phyloP scores from a whole-genome alignment of 2,888 invertebrate species.

The Seira musarum region DNA sequence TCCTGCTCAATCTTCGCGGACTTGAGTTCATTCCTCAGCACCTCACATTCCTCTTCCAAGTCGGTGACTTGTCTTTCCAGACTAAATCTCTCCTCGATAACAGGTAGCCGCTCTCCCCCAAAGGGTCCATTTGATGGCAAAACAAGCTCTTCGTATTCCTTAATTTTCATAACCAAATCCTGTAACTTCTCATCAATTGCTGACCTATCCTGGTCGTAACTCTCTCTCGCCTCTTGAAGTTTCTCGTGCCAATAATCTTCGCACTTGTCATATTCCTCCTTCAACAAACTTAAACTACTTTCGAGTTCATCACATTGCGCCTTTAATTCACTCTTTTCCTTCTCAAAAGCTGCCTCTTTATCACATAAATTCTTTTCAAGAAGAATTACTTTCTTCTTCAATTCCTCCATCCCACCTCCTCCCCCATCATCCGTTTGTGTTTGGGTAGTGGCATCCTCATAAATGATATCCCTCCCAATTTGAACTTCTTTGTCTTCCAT shows the following conservation, averaged over 20 bases:
- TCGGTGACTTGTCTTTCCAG: slow-evolving; percentile 79
- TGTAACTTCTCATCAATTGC: slow-evolving; percentile 78
- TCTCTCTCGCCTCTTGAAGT: slow-evolving; percentile 83
- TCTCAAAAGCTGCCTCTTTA: slow-evolving; percentile 51
- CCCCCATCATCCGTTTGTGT: slow-evolving; percentile 7
- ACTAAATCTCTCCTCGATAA: slow-evolving; percentile 84
- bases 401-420: slow-evolving; percentile 27
- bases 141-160: slow-evolving; percentile 86
- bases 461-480: neutral
- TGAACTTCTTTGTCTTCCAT: slow-evolving; percentile 47
- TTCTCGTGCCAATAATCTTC: slow-evolving; percentile 91
- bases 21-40: slow-evolving; percentile 73
- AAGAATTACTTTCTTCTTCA: slow-evolving; percentile 70
- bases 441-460: slow-evolving; percentile 32
- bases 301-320: slow-evolving; percentile 80
- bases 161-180: slow-evolving; percentile 82
- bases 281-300: slow-evolving; percentile 81
- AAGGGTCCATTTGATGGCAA: slow-evolving; percentile 71
- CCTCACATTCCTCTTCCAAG: slow-evolving; percentile 81
- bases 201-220: slow-evolving; percentile 77
- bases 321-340: slow-evolving; percentile 73
- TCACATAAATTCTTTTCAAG: slow-evolving; percentile 54
- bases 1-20: slow-evolving; percentile 68
- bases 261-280: slow-evolving; percentile 85
- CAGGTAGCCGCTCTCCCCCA: slow-evolving; percentile 77